Percentiles rank a stretch among this genome's conserved stretches.
phyloP scores from a whole-genome alignment of 2,113 vertebrate genomes.

The Ailurus styani region DNA sequence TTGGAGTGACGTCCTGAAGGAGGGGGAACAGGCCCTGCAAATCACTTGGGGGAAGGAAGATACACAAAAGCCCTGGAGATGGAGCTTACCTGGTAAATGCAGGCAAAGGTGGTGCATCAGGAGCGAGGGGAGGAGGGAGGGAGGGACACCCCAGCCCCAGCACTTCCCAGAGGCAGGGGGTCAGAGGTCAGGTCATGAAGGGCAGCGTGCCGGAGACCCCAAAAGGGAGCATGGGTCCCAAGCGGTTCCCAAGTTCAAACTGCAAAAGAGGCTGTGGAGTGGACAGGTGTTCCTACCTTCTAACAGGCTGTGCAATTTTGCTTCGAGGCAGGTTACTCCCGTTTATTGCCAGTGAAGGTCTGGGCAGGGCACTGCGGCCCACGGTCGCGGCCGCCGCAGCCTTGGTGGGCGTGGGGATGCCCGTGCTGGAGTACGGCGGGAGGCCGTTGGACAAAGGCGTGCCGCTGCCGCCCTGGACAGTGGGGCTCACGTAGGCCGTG shows the following conservation, averaged over 20 bases:
- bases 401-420: conserved; percentile 89
- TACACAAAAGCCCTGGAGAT: not conserved
- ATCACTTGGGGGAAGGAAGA: not conserved
- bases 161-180: not conserved
- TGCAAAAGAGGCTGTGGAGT: not conserved
- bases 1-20: not conserved
- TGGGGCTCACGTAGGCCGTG: conserved; percentile 97
- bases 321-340: conserved; percentile 90
- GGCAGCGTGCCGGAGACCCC: not conserved
- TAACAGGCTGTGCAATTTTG: conserved; percentile 93
- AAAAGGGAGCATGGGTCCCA: not conserved
- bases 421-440: conserved; percentile 86
- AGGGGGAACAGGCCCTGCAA: not conserved
- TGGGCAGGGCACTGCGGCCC: conserved; percentile 92
- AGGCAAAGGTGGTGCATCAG: not conserved
- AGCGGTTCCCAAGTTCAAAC: not conserved
- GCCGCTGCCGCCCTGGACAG: conserved; percentile 87
- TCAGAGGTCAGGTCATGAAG: not conserved
- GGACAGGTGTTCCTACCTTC: conserved; percentile 85
- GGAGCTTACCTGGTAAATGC: not conserved
- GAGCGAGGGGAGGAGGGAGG: not conserved
- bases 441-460: conserved; percentile 84
- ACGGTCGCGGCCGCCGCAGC: conserved; percentile 78
- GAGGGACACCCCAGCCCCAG: not conserved
- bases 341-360: conserved; percentile 90